Conservation (phyloP, 2,113 vertebrate species). For the Sapayoa aenigma region DNA sequence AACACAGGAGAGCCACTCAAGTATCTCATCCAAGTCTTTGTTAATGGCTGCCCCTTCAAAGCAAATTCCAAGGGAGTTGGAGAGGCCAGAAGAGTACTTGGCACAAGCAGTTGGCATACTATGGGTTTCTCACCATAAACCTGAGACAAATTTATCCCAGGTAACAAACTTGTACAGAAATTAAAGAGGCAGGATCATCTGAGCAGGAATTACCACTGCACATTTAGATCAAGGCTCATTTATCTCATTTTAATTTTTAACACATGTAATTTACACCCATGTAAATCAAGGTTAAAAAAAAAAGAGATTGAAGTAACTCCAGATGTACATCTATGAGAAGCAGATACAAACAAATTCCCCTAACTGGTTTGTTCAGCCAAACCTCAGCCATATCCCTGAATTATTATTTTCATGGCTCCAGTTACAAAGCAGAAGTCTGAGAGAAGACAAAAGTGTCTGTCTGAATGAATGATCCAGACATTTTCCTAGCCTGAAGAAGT, state of each 20-base stretch:
- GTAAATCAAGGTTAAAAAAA: neutral
- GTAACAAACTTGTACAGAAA: neutral
- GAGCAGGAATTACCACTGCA: neutral
- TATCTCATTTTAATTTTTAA: neutral
- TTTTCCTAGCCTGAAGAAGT: neutral
- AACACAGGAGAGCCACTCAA: neutral
- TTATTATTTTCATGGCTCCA: neutral
- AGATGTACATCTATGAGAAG: neutral
- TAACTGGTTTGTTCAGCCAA: neutral
- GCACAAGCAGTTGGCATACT: neutral
- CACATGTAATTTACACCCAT: neutral
- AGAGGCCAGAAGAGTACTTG: neutral
- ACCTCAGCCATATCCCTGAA: neutral
- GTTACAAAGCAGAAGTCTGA: neutral
- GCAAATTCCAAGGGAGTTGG: neutral
- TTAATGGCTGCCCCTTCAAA: conserved; percentile 6
- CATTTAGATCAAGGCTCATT: neutral
- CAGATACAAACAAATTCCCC: neutral
- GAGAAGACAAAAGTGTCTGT: neutral
- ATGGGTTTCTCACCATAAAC: neutral
- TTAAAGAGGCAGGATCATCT: neutral
- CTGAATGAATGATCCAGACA: neutral
- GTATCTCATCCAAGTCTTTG: neutral
- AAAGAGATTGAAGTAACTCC: neutral
- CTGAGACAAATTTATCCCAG: neutral